Percentiles rank a stretch among this genome's conserved stretches.
Conservation (phyloP, 2,113 vertebrate genomes). For the Willisornis vidua region DNA sequence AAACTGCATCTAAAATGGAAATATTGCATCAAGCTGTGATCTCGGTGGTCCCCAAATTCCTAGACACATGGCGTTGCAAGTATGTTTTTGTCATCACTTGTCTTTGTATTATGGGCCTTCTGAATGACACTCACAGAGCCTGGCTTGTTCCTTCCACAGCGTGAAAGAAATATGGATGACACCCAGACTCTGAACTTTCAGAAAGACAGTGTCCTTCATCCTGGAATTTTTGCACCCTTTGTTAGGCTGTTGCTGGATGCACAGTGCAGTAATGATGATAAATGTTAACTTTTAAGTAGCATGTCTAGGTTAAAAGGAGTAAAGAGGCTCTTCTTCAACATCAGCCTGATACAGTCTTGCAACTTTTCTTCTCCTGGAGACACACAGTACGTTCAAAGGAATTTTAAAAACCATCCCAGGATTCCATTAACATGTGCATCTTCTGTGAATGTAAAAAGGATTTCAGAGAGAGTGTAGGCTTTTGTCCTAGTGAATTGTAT, state of each 20-base stretch:
- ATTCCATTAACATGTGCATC: conserved; percentile 1
- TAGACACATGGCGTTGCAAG: conserved; percentile 72
- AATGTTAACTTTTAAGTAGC: conserved; percentile 4
- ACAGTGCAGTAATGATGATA: background rate
- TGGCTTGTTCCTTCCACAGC: background rate
- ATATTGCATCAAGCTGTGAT: conserved; percentile 69
- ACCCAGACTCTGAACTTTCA: conserved; percentile 19
- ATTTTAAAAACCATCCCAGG: background rate
- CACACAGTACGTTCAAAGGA: background rate
- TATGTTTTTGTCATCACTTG: conserved; percentile 55
- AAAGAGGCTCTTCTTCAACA: conserved; percentile 16
- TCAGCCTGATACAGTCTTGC: conserved; percentile 27
- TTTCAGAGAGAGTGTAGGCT: conserved; percentile 34
- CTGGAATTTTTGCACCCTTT: conserved; percentile 3
- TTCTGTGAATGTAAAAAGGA: conserved; percentile 36
- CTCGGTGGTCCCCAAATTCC: conserved; percentile 79
- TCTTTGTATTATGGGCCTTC: conserved; percentile 20
- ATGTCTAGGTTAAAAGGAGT: conserved; percentile 27
- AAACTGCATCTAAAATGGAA: conserved; percentile 46
- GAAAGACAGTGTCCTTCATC: background rate
- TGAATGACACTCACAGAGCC: background rate
- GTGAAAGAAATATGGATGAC: conserved; percentile 3
- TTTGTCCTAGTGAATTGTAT: conserved; percentile 47
- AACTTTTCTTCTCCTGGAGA: conserved; percentile 27
- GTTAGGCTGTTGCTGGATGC: background rate